Percentiles rank a stretch among this genome's conserved stretches.
phyloP scores from a whole-genome alignment of 92 coral and sea anemone species.

The Heteractis magnifica region DNA sequence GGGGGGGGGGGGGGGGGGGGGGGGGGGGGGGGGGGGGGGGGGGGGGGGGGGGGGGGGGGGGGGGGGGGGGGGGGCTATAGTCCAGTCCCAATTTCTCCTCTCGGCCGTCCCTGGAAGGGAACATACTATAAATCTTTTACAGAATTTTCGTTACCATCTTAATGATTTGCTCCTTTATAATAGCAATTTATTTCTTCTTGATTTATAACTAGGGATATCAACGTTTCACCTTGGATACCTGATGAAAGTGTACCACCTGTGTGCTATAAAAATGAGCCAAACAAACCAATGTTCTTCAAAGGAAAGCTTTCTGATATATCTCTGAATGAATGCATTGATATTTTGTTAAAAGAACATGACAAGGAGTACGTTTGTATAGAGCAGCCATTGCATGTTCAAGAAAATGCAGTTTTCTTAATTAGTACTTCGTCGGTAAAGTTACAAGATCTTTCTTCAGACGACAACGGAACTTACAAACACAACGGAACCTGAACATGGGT shows the following conservation, averaged over 20 bases:
- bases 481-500: conserved; percentile 47
- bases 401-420: conserved; percentile 25
- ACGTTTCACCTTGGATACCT: not conserved
- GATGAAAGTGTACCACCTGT: conserved; percentile 24
- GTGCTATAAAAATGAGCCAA: conserved; percentile 40
- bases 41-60: too few relatives aligned
- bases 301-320: conserved; percentile 50
- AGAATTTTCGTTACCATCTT: too few relatives aligned
- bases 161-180: too few relatives aligned
- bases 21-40: too few relatives aligned
- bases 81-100: too few relatives aligned
- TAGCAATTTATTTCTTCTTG: too few relatives aligned
- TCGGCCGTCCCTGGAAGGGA: too few relatives aligned
- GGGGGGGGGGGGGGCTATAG: too few relatives aligned
- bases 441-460: conserved; percentile 35
- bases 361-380: conserved; percentile 26
- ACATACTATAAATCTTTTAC: too few relatives aligned
- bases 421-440: conserved; percentile 14
- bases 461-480: conserved; percentile 35
- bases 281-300: conserved; percentile 48
- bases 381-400: conserved; percentile 40
- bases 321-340: conserved; percentile 41
- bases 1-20: too few relatives aligned
- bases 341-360: conserved; percentile 32
- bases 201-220: not conserved